Evolutionary conservation across 2,113 vertebrate species (phyloP), one percentile per base, ranked within the genome.

Genomic region (Callorhinus ursinus): DNA sequence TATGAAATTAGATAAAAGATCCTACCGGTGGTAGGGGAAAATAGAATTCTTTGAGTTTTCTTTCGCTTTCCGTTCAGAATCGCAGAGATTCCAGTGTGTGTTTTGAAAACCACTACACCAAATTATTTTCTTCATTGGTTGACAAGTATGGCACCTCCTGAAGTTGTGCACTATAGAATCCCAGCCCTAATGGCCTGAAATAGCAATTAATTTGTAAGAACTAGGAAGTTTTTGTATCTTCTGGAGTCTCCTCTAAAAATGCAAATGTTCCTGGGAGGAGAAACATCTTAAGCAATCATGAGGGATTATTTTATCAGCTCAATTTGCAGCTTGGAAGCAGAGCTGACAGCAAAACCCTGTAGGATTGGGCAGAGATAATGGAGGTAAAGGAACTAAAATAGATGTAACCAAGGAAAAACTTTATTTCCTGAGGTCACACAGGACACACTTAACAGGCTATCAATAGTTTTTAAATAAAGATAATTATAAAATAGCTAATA

Each of bases 221-320:
- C 36, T 53, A 89, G 76, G 49, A 81, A 80, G 69, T 16, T 80
- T 94, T 69, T 59, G 12, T 90, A 51, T 82, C 42, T 95, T 88
- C 42, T 33, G 71, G 49, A 91, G n/a, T 95, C 18, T 80, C 49
- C 42, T 77, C 81, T 91, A 95, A 94, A 96, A 93, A 92, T 59
- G 24, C 21, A 94, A 92, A 72, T 76, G 57, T 91, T 93, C 39
- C 77, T 93, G 28, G 72, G 93, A 93, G 36, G 26, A 90, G 42
- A 93, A 81, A 69, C 22, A 71, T 92, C 67, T 88, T 71, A 81
- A 95, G 81, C 14, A 76, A 77, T 74, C 36, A 72, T 5, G 33
- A n/a, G 57, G 33, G 21, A 82, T 88, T 94, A 93, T 88, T 94
- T 82, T 91, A 42, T 61, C 69, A 95, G 76, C 85, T 63, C 33